A percentile compares a stretch with the other conserved stretches of the same genome.
Conservation (phyloP, 2,113 vertebrate genomes). For the Saimiri boliviensis region DNA sequence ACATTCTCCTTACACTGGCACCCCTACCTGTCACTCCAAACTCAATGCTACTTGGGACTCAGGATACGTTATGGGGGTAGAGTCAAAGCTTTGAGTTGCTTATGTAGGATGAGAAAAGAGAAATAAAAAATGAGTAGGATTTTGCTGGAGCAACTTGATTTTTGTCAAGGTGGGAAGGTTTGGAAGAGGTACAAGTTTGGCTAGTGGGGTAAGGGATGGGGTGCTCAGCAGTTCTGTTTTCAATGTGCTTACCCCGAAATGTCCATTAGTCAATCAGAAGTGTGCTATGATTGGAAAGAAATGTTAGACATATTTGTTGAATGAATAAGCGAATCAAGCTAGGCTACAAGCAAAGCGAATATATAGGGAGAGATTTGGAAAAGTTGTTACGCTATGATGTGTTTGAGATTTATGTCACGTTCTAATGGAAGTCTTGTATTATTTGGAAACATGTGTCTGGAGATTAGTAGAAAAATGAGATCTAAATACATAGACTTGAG, state of each 20-base stretch:
- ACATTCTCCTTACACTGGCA: not conserved
- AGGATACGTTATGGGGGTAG: not conserved
- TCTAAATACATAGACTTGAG: not conserved
- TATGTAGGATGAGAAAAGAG: not conserved
- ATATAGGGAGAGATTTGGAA: not conserved
- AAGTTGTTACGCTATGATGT: not conserved
- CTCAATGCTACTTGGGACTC: not conserved
- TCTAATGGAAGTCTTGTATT: not conserved
- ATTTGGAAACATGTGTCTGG: not conserved
- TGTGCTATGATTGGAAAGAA: not conserved
- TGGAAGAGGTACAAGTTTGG: not conserved
- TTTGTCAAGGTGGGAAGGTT: not conserved
- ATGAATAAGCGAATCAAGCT: not conserved
- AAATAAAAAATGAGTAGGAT: not conserved
- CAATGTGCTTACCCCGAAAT: not conserved
- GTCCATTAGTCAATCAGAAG: not conserved
- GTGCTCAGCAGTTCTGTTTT: not conserved
- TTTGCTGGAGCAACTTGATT: not conserved
- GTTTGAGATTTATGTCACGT: not conserved
- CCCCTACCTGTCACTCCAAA: not conserved
- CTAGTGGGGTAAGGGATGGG: rapidly evolving
- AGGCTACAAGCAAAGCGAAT: not conserved
- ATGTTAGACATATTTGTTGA: not conserved
- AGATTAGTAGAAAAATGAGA: conserved; percentile 9
- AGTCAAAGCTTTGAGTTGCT: not conserved